Percentiles rank a stretch among this genome's conserved stretches.
Conservation (phyloP, 2,113 vertebrate species). For the Microcebus jonahi region DNA sequence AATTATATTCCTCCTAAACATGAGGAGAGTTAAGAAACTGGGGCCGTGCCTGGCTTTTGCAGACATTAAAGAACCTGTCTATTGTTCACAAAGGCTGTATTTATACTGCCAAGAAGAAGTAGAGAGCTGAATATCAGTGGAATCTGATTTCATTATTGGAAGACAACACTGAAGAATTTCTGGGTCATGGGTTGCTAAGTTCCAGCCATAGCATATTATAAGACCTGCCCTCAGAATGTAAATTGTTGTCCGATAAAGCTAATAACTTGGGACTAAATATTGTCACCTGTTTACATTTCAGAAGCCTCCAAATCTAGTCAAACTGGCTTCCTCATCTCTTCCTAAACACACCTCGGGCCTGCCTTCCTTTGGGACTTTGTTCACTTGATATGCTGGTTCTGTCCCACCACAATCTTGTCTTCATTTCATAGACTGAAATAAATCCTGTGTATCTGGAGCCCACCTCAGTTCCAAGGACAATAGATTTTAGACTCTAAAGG, state of each 20-base stretch:
- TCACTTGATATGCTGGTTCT: not conserved
- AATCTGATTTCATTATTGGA: not conserved
- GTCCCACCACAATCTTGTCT: not conserved
- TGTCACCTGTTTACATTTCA: not conserved
- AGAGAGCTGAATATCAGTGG: not conserved
- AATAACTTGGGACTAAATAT: not conserved
- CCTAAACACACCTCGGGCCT: not conserved
- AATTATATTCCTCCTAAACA: slow-evolving; percentile 56
- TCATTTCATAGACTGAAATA: not conserved
- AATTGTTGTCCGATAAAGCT: slow-evolving; percentile 12
- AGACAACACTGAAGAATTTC: not conserved
- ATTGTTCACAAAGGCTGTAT: not conserved
- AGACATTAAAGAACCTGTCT: not conserved
- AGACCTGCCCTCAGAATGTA: not conserved
- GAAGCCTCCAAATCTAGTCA: slow-evolving; percentile 2
- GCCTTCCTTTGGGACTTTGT: not conserved
- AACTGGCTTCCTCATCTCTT: not conserved
- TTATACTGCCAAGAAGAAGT: not conserved
- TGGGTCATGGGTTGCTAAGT: not conserved
- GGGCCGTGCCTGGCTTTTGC: slow-evolving; percentile 38
- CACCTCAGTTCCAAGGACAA: not conserved
- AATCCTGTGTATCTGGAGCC: not conserved
- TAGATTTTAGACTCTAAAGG: not conserved
- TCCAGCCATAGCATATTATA: not conserved
- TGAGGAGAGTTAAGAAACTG: slow-evolving; percentile 32